Evolutionary conservation across 1,140 invertebrate species (phyloP).

Genomic region (Uloborus diversus): DNA sequence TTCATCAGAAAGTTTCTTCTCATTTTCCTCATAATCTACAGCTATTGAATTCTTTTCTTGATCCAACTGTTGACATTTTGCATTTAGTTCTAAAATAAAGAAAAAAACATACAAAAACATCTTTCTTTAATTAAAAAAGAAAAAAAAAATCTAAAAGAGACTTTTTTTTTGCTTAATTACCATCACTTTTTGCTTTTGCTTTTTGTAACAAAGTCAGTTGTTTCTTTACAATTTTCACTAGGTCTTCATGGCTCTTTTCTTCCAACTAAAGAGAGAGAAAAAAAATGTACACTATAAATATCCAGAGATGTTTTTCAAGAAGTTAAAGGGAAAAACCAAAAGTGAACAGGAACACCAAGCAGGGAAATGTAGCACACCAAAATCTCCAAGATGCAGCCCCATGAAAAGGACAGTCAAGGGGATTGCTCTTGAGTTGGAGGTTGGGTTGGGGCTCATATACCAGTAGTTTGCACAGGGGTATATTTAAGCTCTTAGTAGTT

Average conservation of each 20-base stretch:
- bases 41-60: conserved; percentile 9
- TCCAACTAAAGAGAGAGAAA: conserved; percentile 61
- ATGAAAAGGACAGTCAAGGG: too few species aligned
- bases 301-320: too few species aligned
- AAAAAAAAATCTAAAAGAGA: not conserved
- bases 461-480: too few species aligned
- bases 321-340: too few species aligned
- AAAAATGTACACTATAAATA: not conserved
- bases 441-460: too few species aligned
- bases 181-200: conserved; percentile 63
- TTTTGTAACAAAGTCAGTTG: conserved; percentile 64
- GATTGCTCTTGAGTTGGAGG: too few species aligned
- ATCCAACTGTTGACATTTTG: conserved; percentile 22
- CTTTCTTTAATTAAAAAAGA: too few species aligned
- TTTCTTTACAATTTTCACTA: conserved; percentile 65
- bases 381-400: too few species aligned
- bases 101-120: not conserved
- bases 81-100: conserved; percentile 34
- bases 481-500: too few species aligned
- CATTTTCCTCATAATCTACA: not conserved
- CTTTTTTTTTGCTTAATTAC: conserved; percentile 56
- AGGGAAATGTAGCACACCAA: too few species aligned
- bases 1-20: not conserved
- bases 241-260: conserved; percentile 63
- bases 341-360: too few species aligned